Evolutionary conservation across 2,888 invertebrate genomes (phyloP).

Genomic region (Leucoptera coffeella): DNA sequence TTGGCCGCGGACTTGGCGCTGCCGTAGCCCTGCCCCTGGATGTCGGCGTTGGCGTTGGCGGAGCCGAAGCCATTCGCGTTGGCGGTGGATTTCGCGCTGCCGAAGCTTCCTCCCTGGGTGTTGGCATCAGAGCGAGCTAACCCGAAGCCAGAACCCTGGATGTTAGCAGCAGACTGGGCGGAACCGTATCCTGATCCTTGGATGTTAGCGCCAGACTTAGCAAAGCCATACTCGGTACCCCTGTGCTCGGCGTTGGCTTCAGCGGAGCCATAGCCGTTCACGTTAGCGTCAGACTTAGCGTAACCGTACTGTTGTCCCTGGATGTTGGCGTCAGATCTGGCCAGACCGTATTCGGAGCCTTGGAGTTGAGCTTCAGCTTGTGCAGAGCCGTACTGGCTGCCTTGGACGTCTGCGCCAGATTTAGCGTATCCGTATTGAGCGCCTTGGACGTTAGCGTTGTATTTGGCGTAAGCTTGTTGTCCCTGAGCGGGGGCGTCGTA

Average conservation of each 20-base stretch:
- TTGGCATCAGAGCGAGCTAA: slow-evolving; percentile 1
- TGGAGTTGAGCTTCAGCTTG: slow-evolving; percentile 1
- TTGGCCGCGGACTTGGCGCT: slow-evolving; percentile 5
- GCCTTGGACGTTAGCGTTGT: slow-evolving; percentile 9
- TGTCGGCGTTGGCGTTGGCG: slow-evolving; percentile 1
- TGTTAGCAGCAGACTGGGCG: slow-evolving; percentile 7
- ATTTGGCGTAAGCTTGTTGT: slow-evolving; percentile 4
- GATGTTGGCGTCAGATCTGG: slow-evolving; percentile 4
- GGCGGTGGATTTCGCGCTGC: slow-evolving; percentile 9
- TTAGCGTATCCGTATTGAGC: slow-evolving; percentile 2
- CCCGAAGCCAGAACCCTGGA: neutral
- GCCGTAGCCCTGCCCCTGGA: slow-evolving; percentile 1
- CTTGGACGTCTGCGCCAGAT: slow-evolving; percentile 2
- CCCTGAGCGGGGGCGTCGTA: slow-evolving; percentile 12
- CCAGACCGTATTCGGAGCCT: slow-evolving; percentile 1
- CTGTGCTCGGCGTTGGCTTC: slow-evolving; percentile 1
- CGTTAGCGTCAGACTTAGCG: slow-evolving; percentile 12
- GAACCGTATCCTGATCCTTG: slow-evolving; percentile 9
- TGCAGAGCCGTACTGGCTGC: slow-evolving; percentile 3
- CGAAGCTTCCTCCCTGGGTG: slow-evolving; percentile 8
- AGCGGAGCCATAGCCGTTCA: slow-evolving; percentile 5
- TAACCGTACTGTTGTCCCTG: slow-evolving; percentile 8
- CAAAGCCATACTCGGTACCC: neutral
- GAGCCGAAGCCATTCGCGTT: slow-evolving; percentile 2
- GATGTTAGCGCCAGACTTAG: slow-evolving; percentile 3